Base-by-base conservation (phyloP, 1,140 invertebrate genomes). In the Trigoniulus corallinus region DNA sequence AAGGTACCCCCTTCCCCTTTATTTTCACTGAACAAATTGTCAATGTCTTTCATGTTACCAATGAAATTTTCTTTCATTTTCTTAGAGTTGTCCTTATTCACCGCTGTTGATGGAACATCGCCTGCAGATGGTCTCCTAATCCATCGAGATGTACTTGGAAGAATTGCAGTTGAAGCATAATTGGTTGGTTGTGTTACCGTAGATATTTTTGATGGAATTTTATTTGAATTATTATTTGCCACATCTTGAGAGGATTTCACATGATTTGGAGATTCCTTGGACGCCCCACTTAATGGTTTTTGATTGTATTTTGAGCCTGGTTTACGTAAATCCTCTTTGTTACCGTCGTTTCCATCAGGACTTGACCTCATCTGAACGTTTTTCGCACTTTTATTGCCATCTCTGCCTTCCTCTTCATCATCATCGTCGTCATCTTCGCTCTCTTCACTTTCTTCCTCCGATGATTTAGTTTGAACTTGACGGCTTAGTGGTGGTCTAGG, bases 391-490 rank as follows among this genome's bases (percentile, higher is more conserved):
- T 7, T 34, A 34, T 34, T 15, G 15, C 15, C 29, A 15, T 34
- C 29, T 34, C 7, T 34, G 15, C 7, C 41, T 18, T 43, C 41
- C 15, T 43, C 18, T 3, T 43, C 12, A 12, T 3, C 25, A 20
- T 13, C 18, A 23, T 41, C 25, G 15, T 12, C 15, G 25, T 15
- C 13, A 25, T 24, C 13, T 3, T 47, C 27, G n/a, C 24, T 22
- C 15, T 20, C 23, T 18, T 46, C 51, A 40, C 51, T 48, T 12
- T 45, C 54, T 18, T 52, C 46, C 23, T 55, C 51, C 4, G 51
- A 44, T 40, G 51, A 47, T 24, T 53, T 44, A 44, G 47, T 50
- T 27, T 54, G 49, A 25, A 53, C 54, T 15, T 42, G 50, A 1
- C 44, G 46, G 15, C 27, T 26, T 39, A 52, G 34, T n/a, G 10